These are phyloP conservation scores for Teleopsis dalmanni DNA, from an alignment of 1,140 invertebrate species.

Conservation along the genomic window DNA sequence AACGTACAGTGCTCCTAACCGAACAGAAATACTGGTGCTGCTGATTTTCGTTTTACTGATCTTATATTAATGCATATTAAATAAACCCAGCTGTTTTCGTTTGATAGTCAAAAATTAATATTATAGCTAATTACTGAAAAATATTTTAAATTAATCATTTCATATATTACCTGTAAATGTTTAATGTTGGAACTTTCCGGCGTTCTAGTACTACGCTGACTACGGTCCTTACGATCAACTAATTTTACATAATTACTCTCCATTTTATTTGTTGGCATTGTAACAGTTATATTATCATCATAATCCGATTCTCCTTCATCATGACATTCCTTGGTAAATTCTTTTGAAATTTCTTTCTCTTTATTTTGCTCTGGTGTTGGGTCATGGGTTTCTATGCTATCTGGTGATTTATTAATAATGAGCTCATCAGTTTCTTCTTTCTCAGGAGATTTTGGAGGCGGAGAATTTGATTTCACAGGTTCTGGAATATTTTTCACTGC, in stretches of 20 bases:
- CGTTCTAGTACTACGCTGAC: conserved; percentile 4
- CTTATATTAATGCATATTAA: no score
- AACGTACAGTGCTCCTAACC: no score
- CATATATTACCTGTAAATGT: no score
- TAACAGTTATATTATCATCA: conserved; percentile 53
- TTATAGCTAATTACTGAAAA: no score
- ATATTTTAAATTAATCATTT: no score
- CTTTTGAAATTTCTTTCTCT: conserved; percentile 1
- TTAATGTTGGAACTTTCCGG: conserved; percentile 1
- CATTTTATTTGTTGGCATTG: conserved; percentile 49
- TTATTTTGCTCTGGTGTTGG: not conserved
- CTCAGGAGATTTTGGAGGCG: conserved; percentile 15
- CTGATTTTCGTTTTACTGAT: no score
- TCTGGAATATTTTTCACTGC: not conserved
- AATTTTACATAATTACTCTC: no score
- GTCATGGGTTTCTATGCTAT: conserved; percentile 1
- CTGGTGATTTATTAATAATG: not conserved
- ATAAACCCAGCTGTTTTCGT: no score
- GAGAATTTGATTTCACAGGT: not conserved
- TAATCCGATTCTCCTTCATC: conserved; percentile 48
- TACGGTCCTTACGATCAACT: no score
- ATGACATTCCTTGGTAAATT: not conserved
- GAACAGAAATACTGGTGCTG: no score
- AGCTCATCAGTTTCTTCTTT: conserved; percentile 12
- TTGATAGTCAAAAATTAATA: no score